Conservation (phyloP, 2,888 invertebrate species). For the Acronicta psi region DNA sequence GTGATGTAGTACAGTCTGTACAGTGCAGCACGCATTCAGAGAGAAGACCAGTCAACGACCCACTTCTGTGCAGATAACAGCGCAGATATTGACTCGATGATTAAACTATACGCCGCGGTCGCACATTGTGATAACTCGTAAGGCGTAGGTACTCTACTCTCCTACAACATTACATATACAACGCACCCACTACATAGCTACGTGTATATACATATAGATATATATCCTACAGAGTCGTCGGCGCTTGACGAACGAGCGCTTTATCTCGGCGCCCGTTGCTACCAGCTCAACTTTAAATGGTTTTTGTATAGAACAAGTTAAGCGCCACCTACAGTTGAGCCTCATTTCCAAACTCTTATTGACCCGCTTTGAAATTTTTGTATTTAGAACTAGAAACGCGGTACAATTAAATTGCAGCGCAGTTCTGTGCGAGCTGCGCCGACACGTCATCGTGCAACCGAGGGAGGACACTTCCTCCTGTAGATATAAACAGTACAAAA, state of each 20-base stretch:
- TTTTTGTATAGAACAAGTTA: slow-evolving; percentile 12
- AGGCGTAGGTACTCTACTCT: slow-evolving; percentile 34
- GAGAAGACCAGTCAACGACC: slow-evolving; percentile 74
- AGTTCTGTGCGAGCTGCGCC: slow-evolving; percentile 22
- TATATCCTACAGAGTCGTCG: slow-evolving; percentile 44
- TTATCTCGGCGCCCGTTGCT: slow-evolving; percentile 55
- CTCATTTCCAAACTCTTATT: slow-evolving; percentile 56
- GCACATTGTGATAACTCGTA: slow-evolving; percentile 51
- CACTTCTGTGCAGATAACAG: slow-evolving; percentile 69
- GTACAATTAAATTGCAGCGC: slow-evolving; percentile 47
- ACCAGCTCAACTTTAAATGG: slow-evolving; percentile 46
- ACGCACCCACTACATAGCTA: slow-evolving; percentile 20
- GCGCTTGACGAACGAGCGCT: slow-evolving; percentile 55
- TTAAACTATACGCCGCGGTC: slow-evolving; percentile 57
- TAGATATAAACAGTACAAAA: slow-evolving; percentile 20
- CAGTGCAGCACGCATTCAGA: slow-evolving; percentile 21
- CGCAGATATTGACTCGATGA: slow-evolving; percentile 72
- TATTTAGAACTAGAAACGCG: slow-evolving; percentile 48
- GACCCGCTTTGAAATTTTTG: slow-evolving; percentile 55
- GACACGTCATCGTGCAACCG: slow-evolving; percentile 39
- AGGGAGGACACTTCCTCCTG: slow-evolving; percentile 55
- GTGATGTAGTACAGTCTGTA: no score
- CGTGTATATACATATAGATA: slow-evolving; percentile 14
- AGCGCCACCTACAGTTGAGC: slow-evolving; percentile 37
- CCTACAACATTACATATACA: slow-evolving; percentile 35